Conservation (phyloP, 2,113 vertebrate species). For the Tachuris rubrigastra region DNA sequence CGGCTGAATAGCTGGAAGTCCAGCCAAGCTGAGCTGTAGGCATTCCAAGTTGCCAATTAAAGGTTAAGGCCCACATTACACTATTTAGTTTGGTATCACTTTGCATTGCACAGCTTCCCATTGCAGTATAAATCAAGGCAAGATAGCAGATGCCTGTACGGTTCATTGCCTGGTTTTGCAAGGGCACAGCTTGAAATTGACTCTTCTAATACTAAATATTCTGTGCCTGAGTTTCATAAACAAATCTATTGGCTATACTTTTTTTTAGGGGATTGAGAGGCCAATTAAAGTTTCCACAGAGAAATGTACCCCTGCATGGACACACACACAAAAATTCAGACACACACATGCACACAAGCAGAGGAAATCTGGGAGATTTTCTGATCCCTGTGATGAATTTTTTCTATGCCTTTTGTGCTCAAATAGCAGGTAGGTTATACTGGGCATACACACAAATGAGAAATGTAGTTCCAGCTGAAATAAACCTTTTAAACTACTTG, state of each 20-base stretch:
- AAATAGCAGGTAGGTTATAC: background rate
- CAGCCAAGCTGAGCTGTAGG: background rate
- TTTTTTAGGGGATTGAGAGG: background rate
- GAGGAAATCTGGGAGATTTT: background rate
- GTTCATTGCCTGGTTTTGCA: background rate
- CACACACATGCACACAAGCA: background rate
- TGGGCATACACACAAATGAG: background rate
- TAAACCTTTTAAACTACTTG: background rate
- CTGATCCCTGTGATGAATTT: background rate
- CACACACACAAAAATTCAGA: fast-evolving
- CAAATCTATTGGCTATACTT: background rate
- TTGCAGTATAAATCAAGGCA: background rate
- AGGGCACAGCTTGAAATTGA: background rate
- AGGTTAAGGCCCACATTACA: background rate
- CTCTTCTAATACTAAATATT: background rate
- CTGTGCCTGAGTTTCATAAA: background rate
- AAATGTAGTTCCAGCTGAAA: background rate
- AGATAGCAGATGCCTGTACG: background rate
- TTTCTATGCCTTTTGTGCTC: background rate
- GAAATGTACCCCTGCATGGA: background rate
- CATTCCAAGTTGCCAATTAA: background rate
- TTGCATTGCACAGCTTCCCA: background rate
- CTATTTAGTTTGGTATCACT: background rate
- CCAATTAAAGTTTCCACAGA: background rate
- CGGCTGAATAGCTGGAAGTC: background rate